Base-by-base conservation (phyloP, 2,113 vertebrate species). In the mouse (Mus musculus) region DNA sequence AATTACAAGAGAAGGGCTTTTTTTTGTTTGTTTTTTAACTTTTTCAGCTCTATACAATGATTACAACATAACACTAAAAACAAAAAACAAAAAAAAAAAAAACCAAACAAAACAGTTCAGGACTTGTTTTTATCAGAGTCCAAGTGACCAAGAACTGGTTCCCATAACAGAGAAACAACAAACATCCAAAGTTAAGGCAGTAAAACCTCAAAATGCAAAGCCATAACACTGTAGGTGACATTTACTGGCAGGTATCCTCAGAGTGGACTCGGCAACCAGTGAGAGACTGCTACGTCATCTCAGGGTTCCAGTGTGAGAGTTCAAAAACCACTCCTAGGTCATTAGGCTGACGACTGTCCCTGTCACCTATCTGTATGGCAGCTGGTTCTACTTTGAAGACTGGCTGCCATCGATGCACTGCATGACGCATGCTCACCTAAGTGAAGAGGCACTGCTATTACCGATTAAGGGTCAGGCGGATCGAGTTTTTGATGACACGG, bases 401-500 rank as follows among this genome's bases (percentile, higher is more conserved):
- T 91, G 92, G 91, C 72, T 91, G 49, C 46, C 49, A 28, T 26
- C 91, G 33, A 26, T 76, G 94, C 72, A 89, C 85, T 91, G 72
- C 96, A 92, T 71, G 97, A 98, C 65, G 7, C 94, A 93, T 89
- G 89, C 94, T 95, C 88, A 96, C 96, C 99, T 97, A 99, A 99
- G 98, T 98, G 98, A 98, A 97, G 95, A 98, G 77, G 95, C 78
- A 97, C 87, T 75, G 97, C 95, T 89, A 98, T 98, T 99, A 99
- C 98, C 99, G 99, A 93, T 99, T 99, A 96, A 99, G 99, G 59
- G 99, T 99, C 97, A 99, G 98, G 98, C 99, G 99, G 97, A 99
- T 99, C 88, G 99, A 99, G 97, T 99, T 99, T 97, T 99, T 99
- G 95, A 99, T 99, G 26, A 99, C 99, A 65, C 99, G 99, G 98